Evolutionary conservation across 2,113 vertebrate genomes (phyloP), one percentile per base, ranked within the genome.

Genomic region (Channa maculata): DNA sequence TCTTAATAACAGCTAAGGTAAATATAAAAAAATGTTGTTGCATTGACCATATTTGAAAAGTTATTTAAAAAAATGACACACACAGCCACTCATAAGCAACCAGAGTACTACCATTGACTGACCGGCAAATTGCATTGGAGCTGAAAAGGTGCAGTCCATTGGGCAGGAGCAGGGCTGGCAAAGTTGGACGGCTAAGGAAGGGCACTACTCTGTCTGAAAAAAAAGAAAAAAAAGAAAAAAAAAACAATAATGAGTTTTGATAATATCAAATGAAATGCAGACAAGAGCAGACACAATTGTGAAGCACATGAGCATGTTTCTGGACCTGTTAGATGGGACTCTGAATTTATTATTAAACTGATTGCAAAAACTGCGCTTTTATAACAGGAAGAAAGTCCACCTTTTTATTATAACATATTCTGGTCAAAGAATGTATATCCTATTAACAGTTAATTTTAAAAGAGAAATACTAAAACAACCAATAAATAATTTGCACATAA

Each of bases 81-180:
- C n/a, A 5, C 24, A 24, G 24, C 24, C 24, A 1, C 5, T 53
- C 2, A 54, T 33, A 44, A 52, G 36, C 5, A 14, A 38, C 5
- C 1, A 34, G 44, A 59, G 5, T 14, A 38, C 11, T 67, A 2
- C 1, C 36, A 14, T 73, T 3, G 54, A 94, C 95, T 94, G 59
- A 98, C 96, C 92, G 90, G 85, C 96, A 98, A 86, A 98, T 97
- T 65, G 95, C 91, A 89, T 95, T 96, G 13, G 95, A 65, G 57
- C 94, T 96, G 82, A 98, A 98, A 50, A 98, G 95, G 46, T 95
- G 90, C 39, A 80, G 80, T 48, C 94, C 94, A 52, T 55, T 92
- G 46, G 95, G 93, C 53, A 96, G 80, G 43, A 87, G 87, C 70
- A 96, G 90, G 15, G 88, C 95, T 11, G 96, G 96, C 15, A 93